Conservation (phyloP, 2,888 invertebrate species). For the Yponomeuta plumbellus region DNA sequence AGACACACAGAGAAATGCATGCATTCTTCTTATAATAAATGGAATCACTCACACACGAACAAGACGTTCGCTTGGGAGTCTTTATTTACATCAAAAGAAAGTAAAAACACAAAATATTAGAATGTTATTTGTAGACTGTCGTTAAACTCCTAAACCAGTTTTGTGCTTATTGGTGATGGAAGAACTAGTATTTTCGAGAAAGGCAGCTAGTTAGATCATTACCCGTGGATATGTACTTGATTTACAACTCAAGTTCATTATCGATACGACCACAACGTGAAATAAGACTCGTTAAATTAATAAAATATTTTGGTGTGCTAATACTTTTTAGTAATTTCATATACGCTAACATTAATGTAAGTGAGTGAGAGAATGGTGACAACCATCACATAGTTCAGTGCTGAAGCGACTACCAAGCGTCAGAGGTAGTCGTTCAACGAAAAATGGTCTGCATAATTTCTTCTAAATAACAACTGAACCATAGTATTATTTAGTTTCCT, state of each 20-base stretch:
- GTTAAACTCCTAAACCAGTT: not conserved
- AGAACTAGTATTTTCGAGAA: not conserved
- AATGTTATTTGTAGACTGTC: constrained; percentile 23
- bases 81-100: constrained; percentile 56
- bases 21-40: constrained; percentile 74
- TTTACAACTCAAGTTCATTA: not conserved
- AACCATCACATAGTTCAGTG: constrained; percentile 8
- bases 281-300: constrained; percentile 23
- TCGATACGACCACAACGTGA: not conserved
- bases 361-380: constrained; percentile 2
- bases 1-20: constrained; percentile 74
- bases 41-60: constrained; percentile 69
- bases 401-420: constrained; percentile 14
- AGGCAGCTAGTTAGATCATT: constrained; percentile 11
- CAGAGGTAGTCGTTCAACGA: constrained; percentile 16
- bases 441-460: constrained; percentile 9
- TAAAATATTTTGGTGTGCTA: constrained; percentile 60
- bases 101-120: constrained; percentile 23
- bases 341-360: constrained; percentile 15
- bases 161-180: not conserved
- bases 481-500: constrained; percentile 6
- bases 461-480: constrained; percentile 10
- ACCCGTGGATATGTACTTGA: not conserved
- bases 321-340: constrained; percentile 51
- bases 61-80: constrained; percentile 43